Base-by-base conservation (phyloP, 2,113 vertebrate genomes). In the Mesembrinibis cayennensis region DNA sequence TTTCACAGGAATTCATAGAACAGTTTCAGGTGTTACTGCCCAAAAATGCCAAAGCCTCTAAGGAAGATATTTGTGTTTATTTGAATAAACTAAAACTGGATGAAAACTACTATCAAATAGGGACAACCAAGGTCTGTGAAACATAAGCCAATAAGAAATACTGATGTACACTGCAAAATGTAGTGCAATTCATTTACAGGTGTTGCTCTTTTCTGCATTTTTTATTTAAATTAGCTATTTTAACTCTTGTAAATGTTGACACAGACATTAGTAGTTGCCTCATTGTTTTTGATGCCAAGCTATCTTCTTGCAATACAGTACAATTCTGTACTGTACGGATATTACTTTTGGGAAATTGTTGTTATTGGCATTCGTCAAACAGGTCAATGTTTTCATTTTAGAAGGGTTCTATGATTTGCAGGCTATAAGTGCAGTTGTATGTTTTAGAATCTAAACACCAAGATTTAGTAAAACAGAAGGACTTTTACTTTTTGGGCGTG, bases 21-120 rank as follows among this genome's bases (percentile, higher is more conserved):
- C 99, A 99, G 69, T 99, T 99, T 97, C 98, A 99, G 88, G 99
- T 99, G 59, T 96, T 99, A 91, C 97, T 99, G 84, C 99, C 99
- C 63, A 99, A 98, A 97, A 98, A 98, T 10, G 93, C 98, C 29
- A 95, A 95, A 29, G 97, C 98, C 36, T 98, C 98, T 45, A 98
- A 98, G 88, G 98, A 99, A 65, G 98, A 98, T 59, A 99, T 99
- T 85, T 96, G 98, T 9, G 90, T 95, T 50, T 98, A 99, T 78
- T 95, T 99, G 59, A 97, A 97, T 79, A 99, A 98, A 96, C 98
- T 99, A 96, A 94, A 97, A 17, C 88, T 99, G 29, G 98, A 99
- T 96, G 98, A 97, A 69, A 98, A 98, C 89, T 99, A 98, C 55
- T 99, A 99, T 97, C 99, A 99, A 97, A 99, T 99, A 19, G 99